A percentile compares a stretch with the other conserved stretches of the same genome.
These are phyloP conservation scores for Liolophura sinensis DNA, from an alignment of 1,140 invertebrate species.

Conservation along the genomic window DNA sequence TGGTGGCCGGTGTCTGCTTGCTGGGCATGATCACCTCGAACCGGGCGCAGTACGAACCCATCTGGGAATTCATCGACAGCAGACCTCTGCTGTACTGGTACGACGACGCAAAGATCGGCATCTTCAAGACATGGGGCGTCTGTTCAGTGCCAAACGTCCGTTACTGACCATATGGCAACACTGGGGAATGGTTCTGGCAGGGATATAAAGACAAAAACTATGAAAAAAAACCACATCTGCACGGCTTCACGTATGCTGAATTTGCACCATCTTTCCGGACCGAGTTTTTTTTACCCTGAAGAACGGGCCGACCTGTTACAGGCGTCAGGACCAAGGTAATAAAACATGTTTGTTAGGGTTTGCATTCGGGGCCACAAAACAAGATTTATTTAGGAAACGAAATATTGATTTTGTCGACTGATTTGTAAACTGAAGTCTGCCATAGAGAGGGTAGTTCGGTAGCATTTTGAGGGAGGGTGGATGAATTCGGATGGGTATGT, in stretches of 20 bases:
- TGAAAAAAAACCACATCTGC: slow-evolving; percentile 27
- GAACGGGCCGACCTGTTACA: slow-evolving; percentile 41
- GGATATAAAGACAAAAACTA: slow-evolving; percentile 27
- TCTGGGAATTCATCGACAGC: slow-evolving; percentile 55
- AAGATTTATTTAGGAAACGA: too few species aligned
- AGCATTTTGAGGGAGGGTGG: too few species aligned
- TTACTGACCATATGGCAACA: slow-evolving; percentile 3
- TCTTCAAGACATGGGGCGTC: slow-evolving; percentile 53
- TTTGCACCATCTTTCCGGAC: slow-evolving; percentile 41
- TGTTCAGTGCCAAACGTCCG: slow-evolving; percentile 43
- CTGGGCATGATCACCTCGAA: slow-evolving; percentile 73
- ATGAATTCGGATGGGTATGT: too few species aligned
- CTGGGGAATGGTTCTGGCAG: slow-evolving; percentile 43
- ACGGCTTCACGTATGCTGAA: slow-evolving; percentile 41
- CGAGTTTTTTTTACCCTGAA: slow-evolving; percentile 30
- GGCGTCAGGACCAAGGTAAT: slow-evolving; percentile 40
- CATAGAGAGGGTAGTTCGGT: too few species aligned
- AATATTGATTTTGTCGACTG: too few species aligned
- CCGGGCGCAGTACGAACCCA: slow-evolving; percentile 31
- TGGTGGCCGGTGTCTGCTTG: slow-evolving; percentile 67
- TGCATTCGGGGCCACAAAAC: too few species aligned
- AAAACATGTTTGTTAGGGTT: too few species aligned
- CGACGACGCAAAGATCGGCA: slow-evolving; percentile 54
- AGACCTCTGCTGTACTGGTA: slow-evolving; percentile 57
- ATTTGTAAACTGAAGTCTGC: too few species aligned